Evolutionary conservation across 37 sponge, comb jelly and placozoan genomes (phyloP).

Genomic region (Chondrosia reniformis): DNA sequence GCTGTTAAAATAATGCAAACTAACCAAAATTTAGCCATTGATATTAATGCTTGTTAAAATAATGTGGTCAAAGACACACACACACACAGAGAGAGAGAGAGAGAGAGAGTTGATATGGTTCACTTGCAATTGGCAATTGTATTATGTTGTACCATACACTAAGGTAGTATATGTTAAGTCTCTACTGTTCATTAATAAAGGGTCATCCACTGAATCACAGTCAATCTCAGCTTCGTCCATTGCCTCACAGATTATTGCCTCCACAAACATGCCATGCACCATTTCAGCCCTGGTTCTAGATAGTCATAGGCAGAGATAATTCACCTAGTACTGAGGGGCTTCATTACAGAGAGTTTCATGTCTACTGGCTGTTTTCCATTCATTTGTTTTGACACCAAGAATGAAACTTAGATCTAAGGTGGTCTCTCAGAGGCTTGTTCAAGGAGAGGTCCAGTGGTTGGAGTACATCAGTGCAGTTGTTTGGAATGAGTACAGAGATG

Average conservation of each 20-base stretch:
- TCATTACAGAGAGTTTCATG: not conserved
- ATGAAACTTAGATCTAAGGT: conserved; percentile 15
- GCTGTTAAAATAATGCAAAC: no score
- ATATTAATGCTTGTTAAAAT: no score
- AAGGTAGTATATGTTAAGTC: no score
- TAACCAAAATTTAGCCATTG: no score
- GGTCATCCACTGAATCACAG: not conserved
- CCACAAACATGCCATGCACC: not conserved
- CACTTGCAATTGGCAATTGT: no score
- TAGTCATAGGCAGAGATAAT: conserved; percentile 8
- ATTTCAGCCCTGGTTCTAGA: not conserved
- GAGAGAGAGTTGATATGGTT: no score
- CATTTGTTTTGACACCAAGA: conserved; percentile 27
- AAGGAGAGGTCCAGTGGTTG: conserved; percentile 37
- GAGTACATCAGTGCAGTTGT: conserved; percentile 35
- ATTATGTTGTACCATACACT: no score
- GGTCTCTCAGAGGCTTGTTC: conserved; percentile 42
- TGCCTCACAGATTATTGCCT: conserved; percentile 1
- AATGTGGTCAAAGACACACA: no score
- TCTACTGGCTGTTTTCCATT: not conserved
- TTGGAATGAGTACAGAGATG: conserved; percentile 21
- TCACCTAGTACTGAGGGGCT: conserved; percentile 5
- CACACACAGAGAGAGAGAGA: no score
- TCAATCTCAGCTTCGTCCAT: not conserved
- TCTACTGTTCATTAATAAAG: conserved; percentile 3